Evolutionary conservation across 2,888 invertebrate species (phyloP), one percentile per base, ranked within the genome.

Genomic region (Eumerus sabulonum): DNA sequence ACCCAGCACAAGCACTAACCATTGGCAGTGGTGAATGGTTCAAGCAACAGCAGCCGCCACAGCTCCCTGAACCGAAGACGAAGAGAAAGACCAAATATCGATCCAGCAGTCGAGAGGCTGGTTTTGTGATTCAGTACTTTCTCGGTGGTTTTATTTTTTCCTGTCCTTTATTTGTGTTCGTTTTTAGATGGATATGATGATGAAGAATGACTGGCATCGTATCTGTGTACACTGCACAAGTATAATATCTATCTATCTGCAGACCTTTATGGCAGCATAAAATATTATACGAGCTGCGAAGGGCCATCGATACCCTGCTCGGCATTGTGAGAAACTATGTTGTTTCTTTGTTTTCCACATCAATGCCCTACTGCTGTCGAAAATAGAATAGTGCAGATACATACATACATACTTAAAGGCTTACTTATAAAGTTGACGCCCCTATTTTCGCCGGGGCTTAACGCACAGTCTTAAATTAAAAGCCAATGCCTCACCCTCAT

Each of bases 21-120:
- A 27, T 2, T 7, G 7, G 27, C 27, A 27, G 27, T 7, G 7
- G 27, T 27, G n/a, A n/a, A n/a, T n/a, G n/a, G n/a, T n/a, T n/a
- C n/a, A n/a, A 27, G 27, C 27, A 60, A 44, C 60, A 48, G 60
- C 42, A 54, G 59, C 63, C 17, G 9, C 76, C 50, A 16, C 54
- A 73, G 66, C 73, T 53, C 59, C 60, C 18, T 42, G 63, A 60
- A 70, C 60, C 51, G 50, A 60, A 54, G 59, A n/a, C n/a, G n/a
- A 62, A 53, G 60, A 64, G 63, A 68, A 73, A 53, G 35, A 62
- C 44, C 54, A 60, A 54, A 66, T 79, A 79, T 79, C 79, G 79
- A 79, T 79, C 68, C 74, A 54, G 53, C 68, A 40, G 63, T 70
- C 54, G 68, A 70, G 74, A 64, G 68, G 54, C 70, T 74, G 70